Base-by-base conservation (phyloP, 1,140 invertebrate species). In the Amyelois transitella region DNA sequence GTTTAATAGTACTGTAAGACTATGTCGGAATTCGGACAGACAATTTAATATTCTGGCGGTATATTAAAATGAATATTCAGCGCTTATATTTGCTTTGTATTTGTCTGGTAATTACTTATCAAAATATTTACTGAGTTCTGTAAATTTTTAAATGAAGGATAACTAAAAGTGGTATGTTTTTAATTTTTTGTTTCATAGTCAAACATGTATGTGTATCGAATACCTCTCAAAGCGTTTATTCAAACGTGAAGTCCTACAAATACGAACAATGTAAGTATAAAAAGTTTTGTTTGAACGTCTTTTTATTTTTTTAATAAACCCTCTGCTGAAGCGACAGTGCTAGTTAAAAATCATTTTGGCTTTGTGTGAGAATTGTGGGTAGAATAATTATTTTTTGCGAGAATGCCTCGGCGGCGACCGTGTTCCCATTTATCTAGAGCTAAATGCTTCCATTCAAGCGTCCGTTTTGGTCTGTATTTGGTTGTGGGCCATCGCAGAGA, bases 301-400 rank as follows among this genome's bases (percentile, higher is more conserved):
- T n/a, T 1, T 5, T 5, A 28, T 28, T 38, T 38, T 38, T 38
- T 38, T 38, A n/a, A 14, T 14, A 38, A 38, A 38, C 32, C n/a
- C 32, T 38, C 32, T 38, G 32, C 32, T 38, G n/a, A 38, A 14
- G n/a, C 32, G n/a, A 38, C 43, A 49, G 48, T 50, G 55, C 55
- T 55, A 52, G 47, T 55, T 62, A 56, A 62, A 53, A 64, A 60
- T 64, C 51, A 59, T 62, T 64, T 60, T 57, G 52, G 56, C 62
- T 56, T 58, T 60, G 60, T 64, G 59, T 51, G 59, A 43, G 60
- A 53, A 59, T 55, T 55, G 63, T 59, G 56, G 57, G 44, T 38
- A 43, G 59, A 56, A 64, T 62, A 66, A 66, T 68, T 63, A 66
- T 69, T 66, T 69, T 69, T 67, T 62, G 58, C 51, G 47, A 38